These are phyloP conservation scores for Spatula clypeata DNA, from an alignment of 2,797 vertebrate species.

Conservation along the genomic window DNA sequence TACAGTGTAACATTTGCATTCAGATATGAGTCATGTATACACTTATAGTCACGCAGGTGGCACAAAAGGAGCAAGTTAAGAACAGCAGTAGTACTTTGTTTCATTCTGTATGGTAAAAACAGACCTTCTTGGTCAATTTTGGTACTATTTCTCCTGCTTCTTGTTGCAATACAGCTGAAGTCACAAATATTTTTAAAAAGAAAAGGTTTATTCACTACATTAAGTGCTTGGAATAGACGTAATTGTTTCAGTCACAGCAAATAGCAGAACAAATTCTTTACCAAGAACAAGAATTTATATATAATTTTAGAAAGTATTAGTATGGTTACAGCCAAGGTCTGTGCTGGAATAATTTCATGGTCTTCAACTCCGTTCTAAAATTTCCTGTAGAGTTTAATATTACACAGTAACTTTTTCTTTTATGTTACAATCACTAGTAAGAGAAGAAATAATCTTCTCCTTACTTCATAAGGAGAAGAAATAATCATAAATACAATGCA, in stretches of 20 bases:
- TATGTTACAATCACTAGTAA: not conserved
- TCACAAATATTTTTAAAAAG: not conserved
- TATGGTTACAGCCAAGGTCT: not conserved
- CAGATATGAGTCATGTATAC: not conserved
- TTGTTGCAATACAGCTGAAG: not conserved
- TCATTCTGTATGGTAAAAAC: not conserved
- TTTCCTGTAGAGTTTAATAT: not conserved
- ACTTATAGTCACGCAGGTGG: not conserved
- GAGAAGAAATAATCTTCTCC: not conserved
- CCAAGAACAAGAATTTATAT: not conserved
- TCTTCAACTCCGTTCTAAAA: not conserved
- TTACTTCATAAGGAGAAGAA: not conserved
- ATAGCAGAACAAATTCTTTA: conserved; percentile 24
- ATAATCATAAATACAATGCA: not conserved
- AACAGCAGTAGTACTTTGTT: not conserved
- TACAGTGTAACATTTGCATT: not conserved
- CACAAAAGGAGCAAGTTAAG: not conserved
- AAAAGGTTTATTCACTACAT: not conserved
- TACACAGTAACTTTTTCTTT: not conserved
- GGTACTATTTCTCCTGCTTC: not conserved
- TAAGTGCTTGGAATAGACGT: not conserved
- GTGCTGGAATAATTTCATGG: not conserved
- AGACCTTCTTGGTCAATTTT: not conserved
- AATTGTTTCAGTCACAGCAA: not conserved
- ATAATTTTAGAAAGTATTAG: not conserved